Conservation (phyloP, 2,113 vertebrate species). For the Ginglymostoma cirratum region DNA sequence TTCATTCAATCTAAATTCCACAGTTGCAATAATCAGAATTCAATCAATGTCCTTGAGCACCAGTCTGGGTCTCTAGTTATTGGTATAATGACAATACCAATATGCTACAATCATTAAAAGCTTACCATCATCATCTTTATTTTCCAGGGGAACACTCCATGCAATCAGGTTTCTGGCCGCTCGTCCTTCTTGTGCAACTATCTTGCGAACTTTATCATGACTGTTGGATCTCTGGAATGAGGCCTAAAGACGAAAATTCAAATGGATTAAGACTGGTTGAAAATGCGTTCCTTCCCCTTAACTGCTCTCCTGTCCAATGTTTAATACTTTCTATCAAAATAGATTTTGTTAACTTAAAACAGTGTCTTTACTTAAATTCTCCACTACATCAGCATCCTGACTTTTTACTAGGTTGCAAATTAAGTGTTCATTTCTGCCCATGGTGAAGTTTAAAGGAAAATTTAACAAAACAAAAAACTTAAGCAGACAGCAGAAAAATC, state of each 20-base stretch:
- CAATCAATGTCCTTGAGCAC: too few relatives aligned
- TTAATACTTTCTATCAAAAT: not conserved
- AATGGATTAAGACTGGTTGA: not conserved
- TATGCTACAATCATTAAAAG: not conserved
- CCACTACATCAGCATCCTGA: not conserved
- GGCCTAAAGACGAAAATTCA: constrained; percentile 59
- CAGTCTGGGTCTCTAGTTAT: too few relatives aligned
- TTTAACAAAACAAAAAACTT: not conserved
- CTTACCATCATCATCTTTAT: constrained; percentile 87
- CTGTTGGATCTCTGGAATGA: constrained; percentile 94
- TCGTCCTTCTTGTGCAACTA: constrained; percentile 93
- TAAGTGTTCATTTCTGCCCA: not conserved
- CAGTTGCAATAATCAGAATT: too few relatives aligned
- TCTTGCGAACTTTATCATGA: constrained; percentile 94
- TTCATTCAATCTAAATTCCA: too few relatives aligned
- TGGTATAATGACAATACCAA: too few relatives aligned
- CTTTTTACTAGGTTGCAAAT: not conserved
- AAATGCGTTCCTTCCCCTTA: not conserved
- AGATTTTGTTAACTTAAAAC: not conserved
- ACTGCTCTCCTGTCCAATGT: too few relatives aligned
- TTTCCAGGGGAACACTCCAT: constrained; percentile 91
- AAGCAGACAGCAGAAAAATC: not conserved
- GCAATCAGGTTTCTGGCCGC: constrained; percentile 92
- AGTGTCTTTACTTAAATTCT: not conserved
- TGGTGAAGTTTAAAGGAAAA: too few relatives aligned